Evolutionary conservation across 2,113 vertebrate genomes (phyloP), one percentile per base, ranked within the genome.

Genomic region (Ageneiosus marmoratus): DNA sequence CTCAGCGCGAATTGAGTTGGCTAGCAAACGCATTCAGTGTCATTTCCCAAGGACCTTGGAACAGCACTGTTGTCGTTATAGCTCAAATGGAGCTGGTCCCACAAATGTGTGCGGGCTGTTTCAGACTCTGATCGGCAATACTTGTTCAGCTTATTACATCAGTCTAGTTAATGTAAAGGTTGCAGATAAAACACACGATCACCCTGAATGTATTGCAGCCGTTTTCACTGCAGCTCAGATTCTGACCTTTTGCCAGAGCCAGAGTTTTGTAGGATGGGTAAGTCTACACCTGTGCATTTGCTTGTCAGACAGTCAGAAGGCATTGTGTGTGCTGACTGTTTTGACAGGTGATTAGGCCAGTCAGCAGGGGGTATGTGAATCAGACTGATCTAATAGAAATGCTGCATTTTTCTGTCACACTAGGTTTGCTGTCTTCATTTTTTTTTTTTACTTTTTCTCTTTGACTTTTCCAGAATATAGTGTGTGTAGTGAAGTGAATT

Each of bases 41-140:
- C 82, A 79, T 79, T 83, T 77, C 72, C 51, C 72, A 81, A 84
- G 75, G 82, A 86, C 87, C 80, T 84, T 73, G 75, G 82, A 32
- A 37, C 16, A 81, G 48, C 10, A 32, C 24, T 32, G 41, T 58
- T 77, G 73, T 12, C 8, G 24, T 73, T 32, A n/a, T 5, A 41
- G 18, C 69, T 81, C 27, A 10, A 27, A 24, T 44, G 60, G 11
- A 69, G n/a, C 29, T 58, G 32, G 41, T 76, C 60, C 37, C 22
- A 29, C 1, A n/a, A 32, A 22, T 63, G 5, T 69, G n/a, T 67
- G 5, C 62, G 18, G 32, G 5, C 22, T 41, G 51, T n/a, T 77
- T 58, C 41, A 44, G 75, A 9, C 76, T 56, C 27, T 58, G 51
- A 37, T 29, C 15, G 34, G 5, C 37, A 62, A 18, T 37, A 4